Conservation (phyloP, 1,140 invertebrate genomes). For the Tenebrio molitor region DNA sequence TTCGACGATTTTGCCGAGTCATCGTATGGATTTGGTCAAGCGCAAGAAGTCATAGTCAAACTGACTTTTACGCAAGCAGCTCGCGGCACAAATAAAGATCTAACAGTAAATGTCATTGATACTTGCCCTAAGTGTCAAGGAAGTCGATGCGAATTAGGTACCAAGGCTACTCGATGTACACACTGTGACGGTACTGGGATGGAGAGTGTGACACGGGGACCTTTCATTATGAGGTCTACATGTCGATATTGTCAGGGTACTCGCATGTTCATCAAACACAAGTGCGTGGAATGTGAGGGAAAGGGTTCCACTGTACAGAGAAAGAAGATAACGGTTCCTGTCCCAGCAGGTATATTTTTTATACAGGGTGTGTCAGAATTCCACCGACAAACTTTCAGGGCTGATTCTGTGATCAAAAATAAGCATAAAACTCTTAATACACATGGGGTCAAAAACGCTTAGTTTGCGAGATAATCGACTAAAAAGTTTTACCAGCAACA, state of each 20-base stretch:
- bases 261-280: conserved; percentile 88
- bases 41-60: conserved; percentile 91
- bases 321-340: conserved; percentile 91
- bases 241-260: conserved; percentile 95
- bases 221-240: conserved; percentile 97
- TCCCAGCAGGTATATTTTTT: conserved; percentile 88
- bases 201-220: conserved; percentile 91
- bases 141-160: conserved; percentile 86
- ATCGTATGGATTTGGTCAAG: conserved; percentile 89
- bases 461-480: too few relatives aligned
- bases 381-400: too few relatives aligned
- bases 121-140: conserved; percentile 93
- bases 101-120: conserved; percentile 93
- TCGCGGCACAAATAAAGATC: conserved; percentile 94
- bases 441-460: too few relatives aligned
- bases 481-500: too few relatives aligned
- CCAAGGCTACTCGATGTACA: conserved; percentile 87
- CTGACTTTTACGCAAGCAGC: conserved; percentile 96
- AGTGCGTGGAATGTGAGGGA: conserved; percentile 93
- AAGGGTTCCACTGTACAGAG: conserved; percentile 93
- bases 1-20: conserved; percentile 90
- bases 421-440: too few relatives aligned
- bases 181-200: conserved; percentile 98
- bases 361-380: too few relatives aligned
- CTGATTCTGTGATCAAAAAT: too few relatives aligned